These are phyloP conservation scores for Pachymerium ferrugineum DNA, from an alignment of 2,888 invertebrate species.

Conservation along the genomic window DNA sequence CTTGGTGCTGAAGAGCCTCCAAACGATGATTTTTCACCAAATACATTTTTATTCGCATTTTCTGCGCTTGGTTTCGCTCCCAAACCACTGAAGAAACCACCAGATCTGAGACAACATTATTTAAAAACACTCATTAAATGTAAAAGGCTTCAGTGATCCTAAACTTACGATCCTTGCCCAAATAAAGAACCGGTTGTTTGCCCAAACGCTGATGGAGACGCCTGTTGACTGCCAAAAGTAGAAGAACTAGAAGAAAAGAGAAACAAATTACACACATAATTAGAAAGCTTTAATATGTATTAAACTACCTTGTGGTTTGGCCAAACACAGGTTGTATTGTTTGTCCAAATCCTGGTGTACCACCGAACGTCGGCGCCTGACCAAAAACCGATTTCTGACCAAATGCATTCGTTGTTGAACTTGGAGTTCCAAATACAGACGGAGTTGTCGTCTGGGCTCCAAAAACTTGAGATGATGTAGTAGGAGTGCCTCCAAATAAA, in stretches of 20 bases:
- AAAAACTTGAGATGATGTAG: conserved; percentile 42
- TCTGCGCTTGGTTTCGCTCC: conserved; percentile 47
- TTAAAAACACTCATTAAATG: no score
- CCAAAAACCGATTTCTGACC: neutral
- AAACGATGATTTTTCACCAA: conserved; percentile 40
- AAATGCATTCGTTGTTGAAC: conserved; percentile 31
- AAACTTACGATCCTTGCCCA: no score
- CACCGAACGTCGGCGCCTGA: neutral
- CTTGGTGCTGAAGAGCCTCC: neutral
- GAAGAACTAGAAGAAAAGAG: neutral
- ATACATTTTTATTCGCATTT: conserved; percentile 47
- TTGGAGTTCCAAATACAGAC: conserved; percentile 37
- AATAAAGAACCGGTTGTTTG: neutral
- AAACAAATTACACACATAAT: neutral
- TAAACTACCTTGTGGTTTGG: neutral
- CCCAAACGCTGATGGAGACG: neutral
- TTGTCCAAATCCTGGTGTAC: neutral
- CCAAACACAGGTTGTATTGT: neutral
- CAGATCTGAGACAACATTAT: conserved; percentile 29
- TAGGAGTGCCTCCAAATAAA: conserved; percentile 36
- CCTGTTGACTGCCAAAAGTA: neutral
- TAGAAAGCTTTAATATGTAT: neutral
- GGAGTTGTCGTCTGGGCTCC: conserved; percentile 39
- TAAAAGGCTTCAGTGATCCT: no score
- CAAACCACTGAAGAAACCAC: conserved; percentile 42